Evolutionary conservation across 2,113 vertebrate genomes (phyloP).

Genomic region (Oncorhynchus kisutch): DNA sequence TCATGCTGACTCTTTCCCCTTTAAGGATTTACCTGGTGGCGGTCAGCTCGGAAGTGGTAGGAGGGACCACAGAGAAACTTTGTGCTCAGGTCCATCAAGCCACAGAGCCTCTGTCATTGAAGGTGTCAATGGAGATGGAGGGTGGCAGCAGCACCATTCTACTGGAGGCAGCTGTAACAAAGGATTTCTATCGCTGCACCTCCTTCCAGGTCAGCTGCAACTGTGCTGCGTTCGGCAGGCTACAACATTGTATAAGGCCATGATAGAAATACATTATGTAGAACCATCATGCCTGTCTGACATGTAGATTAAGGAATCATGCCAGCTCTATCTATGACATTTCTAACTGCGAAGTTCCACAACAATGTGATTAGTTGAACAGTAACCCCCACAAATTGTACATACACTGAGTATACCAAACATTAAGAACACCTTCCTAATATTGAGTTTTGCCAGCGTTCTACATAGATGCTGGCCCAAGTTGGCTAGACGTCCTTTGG

Average conservation of each 20-base stretch:
- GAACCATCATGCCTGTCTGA: background rate
- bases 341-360: too few species aligned
- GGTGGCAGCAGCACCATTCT: conserved; percentile 11
- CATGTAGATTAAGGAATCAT: background rate
- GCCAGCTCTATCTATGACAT: too few species aligned
- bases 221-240: background rate
- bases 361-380: background rate
- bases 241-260: background rate
- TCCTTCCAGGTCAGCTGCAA: conserved; percentile 61
- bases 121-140: conserved; percentile 30
- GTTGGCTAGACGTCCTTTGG: too few species aligned
- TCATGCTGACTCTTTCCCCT: too few species aligned
- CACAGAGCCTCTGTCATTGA: conserved; percentile 22
- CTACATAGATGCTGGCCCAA: too few species aligned
- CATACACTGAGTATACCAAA: too few species aligned
- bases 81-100: conserved; percentile 59
- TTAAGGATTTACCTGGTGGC: conserved; percentile 67
- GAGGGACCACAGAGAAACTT: conserved; percentile 61
- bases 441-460: too few species aligned
- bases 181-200: conserved; percentile 57
- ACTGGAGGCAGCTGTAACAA: conserved; percentile 31
- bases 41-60: conserved; percentile 60
- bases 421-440: too few species aligned
- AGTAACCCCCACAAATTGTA: conserved; percentile 34
- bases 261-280: too few species aligned